Evolutionary conservation across 2,113 vertebrate species (phyloP), one percentile per base, ranked within the genome.

Genomic region (Psilopsiagon aymara): DNA sequence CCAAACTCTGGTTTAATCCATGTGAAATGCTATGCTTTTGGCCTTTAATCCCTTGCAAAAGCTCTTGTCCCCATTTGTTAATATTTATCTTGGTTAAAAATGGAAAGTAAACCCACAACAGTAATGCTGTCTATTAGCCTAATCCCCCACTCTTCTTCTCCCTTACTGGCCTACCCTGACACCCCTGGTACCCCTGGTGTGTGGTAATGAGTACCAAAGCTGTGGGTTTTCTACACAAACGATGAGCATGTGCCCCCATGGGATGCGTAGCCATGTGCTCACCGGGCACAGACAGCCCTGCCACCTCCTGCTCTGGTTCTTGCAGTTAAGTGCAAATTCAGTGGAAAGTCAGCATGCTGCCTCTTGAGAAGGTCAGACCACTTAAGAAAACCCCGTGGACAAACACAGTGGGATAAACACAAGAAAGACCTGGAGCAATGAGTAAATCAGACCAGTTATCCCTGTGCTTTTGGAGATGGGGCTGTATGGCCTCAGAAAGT

Each of bases 351-450:
- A 6, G 24, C 0, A 3, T 49, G 4, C n/a, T 11, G 71, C 71
- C 57, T 28, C 64, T 17, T 9, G 66, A 3, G 35, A 69, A 60
- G 41, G 62, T 2, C 23, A 24, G 43, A 8, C 1, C 2, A 0
- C 4, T 44, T 18, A 31, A 33, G 49, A 55, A 51, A 53, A 39
- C 9, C 46, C n/a, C 1, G 1, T 8, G 68, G 31, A 4, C 24
- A 52, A 13, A 29, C 0, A 3, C 31, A 17, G 33, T 0, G 24
- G 53, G 29, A 17, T 0, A 8, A 52, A 31, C 6, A 12, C 79
- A 4, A 29, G 76, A 2, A 23, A 55, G 83, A 82, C 5, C 11
- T 0, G 0, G 52, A 35, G 71, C 5, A 7, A 17, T 0, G 53
- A 59, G 71, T 59, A 17, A 28, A 35, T 5, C 1, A 1, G 47